These are phyloP conservation scores for Semibalanus balanoides DNA, from an alignment of 1,140 invertebrate genomes.

Conservation along the genomic window DNA sequence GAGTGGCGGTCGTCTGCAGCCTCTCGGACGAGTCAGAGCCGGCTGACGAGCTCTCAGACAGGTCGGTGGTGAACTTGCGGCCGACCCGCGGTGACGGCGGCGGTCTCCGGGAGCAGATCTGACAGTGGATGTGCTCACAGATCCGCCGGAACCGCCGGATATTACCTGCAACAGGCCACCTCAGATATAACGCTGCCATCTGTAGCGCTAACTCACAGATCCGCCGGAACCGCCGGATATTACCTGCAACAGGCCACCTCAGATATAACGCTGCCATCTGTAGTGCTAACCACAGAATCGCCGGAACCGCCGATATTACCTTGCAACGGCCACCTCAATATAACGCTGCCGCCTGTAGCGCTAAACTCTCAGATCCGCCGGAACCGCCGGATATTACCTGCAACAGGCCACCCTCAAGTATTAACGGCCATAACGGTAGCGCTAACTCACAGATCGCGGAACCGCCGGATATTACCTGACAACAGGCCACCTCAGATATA, in stretches of 20 bases:
- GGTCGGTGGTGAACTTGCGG: conserved; percentile 41
- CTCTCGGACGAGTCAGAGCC: conserved; percentile 66
- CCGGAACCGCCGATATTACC: conserved; percentile 87
- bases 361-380: conserved; percentile 88
- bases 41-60: conserved; percentile 65
- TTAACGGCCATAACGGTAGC: too few species aligned
- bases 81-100: conserved; percentile 52
- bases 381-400: conserved; percentile 87
- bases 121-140: conserved; percentile 88
- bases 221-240: conserved; percentile 81
- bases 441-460: conserved; percentile 88
- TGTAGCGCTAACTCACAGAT: too few species aligned
- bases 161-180: conserved; percentile 54
- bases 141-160: conserved; percentile 85
- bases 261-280: too few species aligned
- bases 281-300: conserved; percentile 87
- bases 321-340: conserved; percentile 37
- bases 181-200: too few species aligned
- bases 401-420: too few species aligned
- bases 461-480: conserved; percentile 84
- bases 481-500: too few species aligned
- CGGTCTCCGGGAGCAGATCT: conserved; percentile 57
- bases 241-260: conserved; percentile 51
- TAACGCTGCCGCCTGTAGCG: too few species aligned
- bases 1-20: conserved; percentile 26